Conservation (phyloP, 2,888 invertebrate species). For the Trichopria drosophilae region DNA sequence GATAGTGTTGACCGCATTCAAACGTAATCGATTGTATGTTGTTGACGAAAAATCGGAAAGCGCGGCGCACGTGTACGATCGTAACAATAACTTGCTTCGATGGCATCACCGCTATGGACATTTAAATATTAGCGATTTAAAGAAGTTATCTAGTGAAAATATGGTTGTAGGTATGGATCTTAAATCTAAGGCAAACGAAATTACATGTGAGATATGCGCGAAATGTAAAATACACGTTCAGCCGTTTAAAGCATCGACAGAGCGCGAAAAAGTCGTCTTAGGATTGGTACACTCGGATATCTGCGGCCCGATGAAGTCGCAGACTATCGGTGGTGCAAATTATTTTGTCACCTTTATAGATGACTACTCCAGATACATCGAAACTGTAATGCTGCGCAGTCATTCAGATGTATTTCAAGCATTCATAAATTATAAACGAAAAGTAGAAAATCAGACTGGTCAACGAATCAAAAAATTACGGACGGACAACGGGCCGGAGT, state of each 20-base stretch:
- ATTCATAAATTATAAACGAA: too few relatives aligned
- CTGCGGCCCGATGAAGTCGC: slow-evolving; percentile 31
- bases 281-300: slow-evolving; percentile 36
- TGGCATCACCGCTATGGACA: slow-evolving; percentile 38
- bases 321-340: slow-evolving; percentile 29
- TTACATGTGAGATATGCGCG: slow-evolving; percentile 28
- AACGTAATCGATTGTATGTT: slow-evolving; percentile 12
- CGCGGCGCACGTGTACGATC: background rate
- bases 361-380: slow-evolving; percentile 23
- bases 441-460: slow-evolving; percentile 23
- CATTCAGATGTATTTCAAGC: slow-evolving; percentile 28
- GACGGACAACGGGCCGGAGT: slow-evolving; percentile 33
- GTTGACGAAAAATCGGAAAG: slow-evolving; percentile 6
- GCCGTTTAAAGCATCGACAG: slow-evolving; percentile 26
- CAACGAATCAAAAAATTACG: slow-evolving; percentile 23
- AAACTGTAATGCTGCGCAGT: slow-evolving; percentile 21
- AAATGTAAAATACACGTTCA: slow-evolving; percentile 32
- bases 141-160: slow-evolving; percentile 14
- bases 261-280: slow-evolving; percentile 25
- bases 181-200: background rate
- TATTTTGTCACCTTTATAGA: slow-evolving; percentile 33
- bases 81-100: slow-evolving; percentile 9
- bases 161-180: slow-evolving; percentile 30
- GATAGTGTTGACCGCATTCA: slow-evolving; percentile 1
- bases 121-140: slow-evolving; percentile 32